Conservation (phyloP, 1,140 invertebrate species). For the Dendrolimus punctatus region DNA sequence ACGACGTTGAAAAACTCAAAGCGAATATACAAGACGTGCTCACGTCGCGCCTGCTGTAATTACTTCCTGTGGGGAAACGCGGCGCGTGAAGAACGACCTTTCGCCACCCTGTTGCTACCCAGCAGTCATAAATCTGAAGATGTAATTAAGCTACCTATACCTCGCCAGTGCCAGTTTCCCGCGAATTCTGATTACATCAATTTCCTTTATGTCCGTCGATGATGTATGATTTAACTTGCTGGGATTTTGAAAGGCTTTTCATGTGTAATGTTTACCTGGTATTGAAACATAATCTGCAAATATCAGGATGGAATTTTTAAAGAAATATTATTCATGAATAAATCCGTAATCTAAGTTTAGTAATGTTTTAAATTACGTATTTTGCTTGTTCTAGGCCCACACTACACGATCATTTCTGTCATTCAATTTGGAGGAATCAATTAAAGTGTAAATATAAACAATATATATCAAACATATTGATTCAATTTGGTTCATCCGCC, state of each 20-base stretch:
- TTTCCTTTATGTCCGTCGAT: not conserved
- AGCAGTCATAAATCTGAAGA: constrained; percentile 20
- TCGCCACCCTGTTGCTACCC: constrained; percentile 15
- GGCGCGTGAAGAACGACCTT: constrained; percentile 20
- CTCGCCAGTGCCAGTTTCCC: constrained; percentile 2
- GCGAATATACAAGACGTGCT: constrained; percentile 10
- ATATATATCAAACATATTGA: too few species aligned
- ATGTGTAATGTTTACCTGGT: too few species aligned
- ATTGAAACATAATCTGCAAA: too few species aligned
- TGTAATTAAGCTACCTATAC: constrained; percentile 14
- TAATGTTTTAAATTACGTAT: too few species aligned
- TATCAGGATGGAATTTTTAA: not conserved
- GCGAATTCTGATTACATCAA: constrained; percentile 12
- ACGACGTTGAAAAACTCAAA: constrained; percentile 8
- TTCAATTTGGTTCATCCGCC: too few species aligned
- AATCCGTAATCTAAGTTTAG: too few species aligned
- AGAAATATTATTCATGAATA: not conserved
- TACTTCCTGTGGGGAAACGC: constrained; percentile 22
- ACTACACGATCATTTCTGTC: too few species aligned
- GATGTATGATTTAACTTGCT: constrained; percentile 3
- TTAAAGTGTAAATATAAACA: too few species aligned
- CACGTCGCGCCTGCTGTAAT: constrained; percentile 17
- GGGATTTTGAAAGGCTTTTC: not conserved
- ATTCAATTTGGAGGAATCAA: too few species aligned
- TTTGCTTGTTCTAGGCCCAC: too few species aligned